Conservation (phyloP, 1,140 invertebrate genomes). For the Drepana arcuata region DNA sequence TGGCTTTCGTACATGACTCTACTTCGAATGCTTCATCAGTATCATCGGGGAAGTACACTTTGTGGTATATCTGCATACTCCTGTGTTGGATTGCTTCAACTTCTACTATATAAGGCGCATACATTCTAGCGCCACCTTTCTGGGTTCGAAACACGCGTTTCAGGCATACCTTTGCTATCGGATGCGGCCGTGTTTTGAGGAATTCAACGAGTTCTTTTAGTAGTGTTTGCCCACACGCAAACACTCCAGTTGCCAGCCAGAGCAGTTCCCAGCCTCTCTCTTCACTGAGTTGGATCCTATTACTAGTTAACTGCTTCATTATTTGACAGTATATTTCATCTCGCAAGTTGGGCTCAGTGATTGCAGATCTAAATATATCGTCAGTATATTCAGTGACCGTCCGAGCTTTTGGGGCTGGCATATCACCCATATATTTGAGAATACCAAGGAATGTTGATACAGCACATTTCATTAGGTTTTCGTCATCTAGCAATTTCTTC, state of each 20-base stretch:
- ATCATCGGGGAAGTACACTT: conserved; percentile 94
- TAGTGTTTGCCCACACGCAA: conserved; percentile 78
- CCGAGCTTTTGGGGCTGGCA: conserved; percentile 82
- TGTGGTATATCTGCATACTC: conserved; percentile 95
- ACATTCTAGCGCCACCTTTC: conserved; percentile 85
- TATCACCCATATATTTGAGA: conserved; percentile 97
- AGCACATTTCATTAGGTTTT: conserved; percentile 83
- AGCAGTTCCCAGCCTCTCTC: conserved; percentile 94
- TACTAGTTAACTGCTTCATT: conserved; percentile 94
- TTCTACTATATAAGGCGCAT: conserved; percentile 93
- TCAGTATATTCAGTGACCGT: conserved; percentile 86
- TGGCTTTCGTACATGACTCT: conserved; percentile 87
- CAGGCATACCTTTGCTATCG: conserved; percentile 86
- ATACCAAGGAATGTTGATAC: conserved; percentile 84
- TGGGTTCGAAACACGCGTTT: conserved; percentile 86
- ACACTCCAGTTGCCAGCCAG: conserved; percentile 91
- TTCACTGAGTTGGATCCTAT: conserved; percentile 86
- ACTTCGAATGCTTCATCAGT: conserved; percentile 88
- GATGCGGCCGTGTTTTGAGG: conserved; percentile 83
- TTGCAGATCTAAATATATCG: conserved; percentile 87
- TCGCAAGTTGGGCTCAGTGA: conserved; percentile 84
- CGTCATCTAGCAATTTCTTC: conserved; percentile 83
- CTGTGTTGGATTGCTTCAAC: conserved; percentile 96
- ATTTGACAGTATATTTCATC: conserved; percentile 97
- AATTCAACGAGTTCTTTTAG: conserved; percentile 79